Evolutionary conservation across 2,113 vertebrate genomes (phyloP), one percentile per base, ranked within the genome.

Genomic region (Cranoglanis bouderius): DNA sequence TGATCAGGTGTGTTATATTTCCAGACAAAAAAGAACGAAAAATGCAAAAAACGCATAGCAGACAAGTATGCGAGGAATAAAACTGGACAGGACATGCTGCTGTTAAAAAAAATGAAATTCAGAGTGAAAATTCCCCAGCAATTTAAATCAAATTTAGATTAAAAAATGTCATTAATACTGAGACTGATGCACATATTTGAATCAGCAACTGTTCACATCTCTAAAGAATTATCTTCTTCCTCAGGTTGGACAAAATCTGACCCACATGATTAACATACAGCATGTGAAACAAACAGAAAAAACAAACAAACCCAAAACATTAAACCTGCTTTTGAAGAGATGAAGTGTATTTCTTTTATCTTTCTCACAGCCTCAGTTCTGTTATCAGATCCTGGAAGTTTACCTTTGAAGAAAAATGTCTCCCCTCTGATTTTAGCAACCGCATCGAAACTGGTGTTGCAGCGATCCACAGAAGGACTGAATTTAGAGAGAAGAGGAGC

Each of bases 371-470:
- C 67, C 6, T 38, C 67, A 38, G 67, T 18, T 72, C 16, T 38
- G 5, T 70, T 49, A 35, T 51, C 24, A 53, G 24, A 75, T 6
- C 26, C 9, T 43, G 38, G 26, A 29, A 1, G 72, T 91, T 85
- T 82, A 96, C 96, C 96, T 95, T 95, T 96, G 85, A 96, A 96
- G 90, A 96, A 96, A 90, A 96, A 96, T 0, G 90, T 95, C 77
- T 96, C 96, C 63, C 95, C 95, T 84, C 95, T 82, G 85, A 96
- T 96, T 89, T 92, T 94, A 53, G 95, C 92, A 72, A 95, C 94
- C n/a, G 93, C 93, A 80, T 96, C 96, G 55, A 96, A 95, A 89
- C 89, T 95, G 91, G 93, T 94, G 87, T 94, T 93, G 9, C 95
- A 96, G 81, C 95, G 95, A 92, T 96, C 92, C 7, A 94, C 84